Conservation (phyloP, 2,888 invertebrate species). For the Pheosia tremula region DNA sequence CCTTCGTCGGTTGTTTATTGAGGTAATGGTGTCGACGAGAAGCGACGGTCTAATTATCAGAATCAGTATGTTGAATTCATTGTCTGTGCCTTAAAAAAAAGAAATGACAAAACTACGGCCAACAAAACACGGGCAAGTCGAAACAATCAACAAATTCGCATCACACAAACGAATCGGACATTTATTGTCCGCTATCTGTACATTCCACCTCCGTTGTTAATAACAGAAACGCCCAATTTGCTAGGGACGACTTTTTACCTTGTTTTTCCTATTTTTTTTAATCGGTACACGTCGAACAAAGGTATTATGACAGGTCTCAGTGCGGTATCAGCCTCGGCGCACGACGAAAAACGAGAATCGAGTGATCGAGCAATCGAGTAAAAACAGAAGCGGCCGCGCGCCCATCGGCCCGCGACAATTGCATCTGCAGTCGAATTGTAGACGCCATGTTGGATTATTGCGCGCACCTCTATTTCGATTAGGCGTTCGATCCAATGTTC, state of each 20-base stretch:
- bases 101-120: constrained; percentile 72
- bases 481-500: constrained; percentile 52
- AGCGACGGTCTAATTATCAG: too few relatives aligned
- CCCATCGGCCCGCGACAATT: constrained; percentile 78
- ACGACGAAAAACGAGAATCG: constrained; percentile 76
- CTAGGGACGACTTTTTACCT: constrained; percentile 78
- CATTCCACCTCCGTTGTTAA: constrained; percentile 82
- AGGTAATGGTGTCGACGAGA: too few relatives aligned
- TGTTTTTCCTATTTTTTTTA: constrained; percentile 64
- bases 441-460: constrained; percentile 79
- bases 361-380: constrained; percentile 78
- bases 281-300: constrained; percentile 73
- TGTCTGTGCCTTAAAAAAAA: constrained; percentile 4
- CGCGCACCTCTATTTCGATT: constrained; percentile 69
- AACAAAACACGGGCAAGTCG: constrained; percentile 62
- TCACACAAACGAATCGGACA: constrained; percentile 77
- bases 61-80: too few relatives aligned
- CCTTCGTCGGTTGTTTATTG: too few relatives aligned
- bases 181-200: constrained; percentile 81
- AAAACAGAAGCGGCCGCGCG: constrained; percentile 69
- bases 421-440: constrained; percentile 74
- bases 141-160: constrained; percentile 80
- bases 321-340: constrained; percentile 72
- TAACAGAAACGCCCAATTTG: constrained; percentile 83
- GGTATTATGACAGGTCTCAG: constrained; percentile 81